Base-by-base conservation (phyloP, 2,113 vertebrate species). In the Entelurus aequoreus region DNA sequence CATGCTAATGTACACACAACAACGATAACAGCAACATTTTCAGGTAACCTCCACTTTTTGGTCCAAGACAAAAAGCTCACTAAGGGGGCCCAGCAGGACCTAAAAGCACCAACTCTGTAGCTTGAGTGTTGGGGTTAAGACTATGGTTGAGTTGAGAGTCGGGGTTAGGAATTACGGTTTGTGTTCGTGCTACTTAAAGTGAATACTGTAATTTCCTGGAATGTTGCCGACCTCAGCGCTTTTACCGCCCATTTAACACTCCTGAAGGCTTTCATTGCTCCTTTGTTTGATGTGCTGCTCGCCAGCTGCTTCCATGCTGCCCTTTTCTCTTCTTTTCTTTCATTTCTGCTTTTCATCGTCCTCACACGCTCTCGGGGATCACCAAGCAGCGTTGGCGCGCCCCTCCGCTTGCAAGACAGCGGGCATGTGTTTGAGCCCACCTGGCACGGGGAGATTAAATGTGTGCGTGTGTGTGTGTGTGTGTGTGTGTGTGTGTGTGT, bases 351-450 rank as follows among this genome's bases (percentile, higher is more conserved):
- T 51, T 60, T 63, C 54, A 61, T 64, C 66, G 54, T 44, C 28
- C 70, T 62, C 67, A 48, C 16, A 71, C 47, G 69, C 62, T 64
- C 72, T 68, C 74, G 28, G 59, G 75, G 73, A 62, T 64, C 72
- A 69, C 74, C 36, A 54, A 73, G 73, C 78, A 51, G 69, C 42
- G 68, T 65, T 87, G 85, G 80, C 85, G 66, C 70, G 14, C 76
- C 78, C 67, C 28, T 0, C 72, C 75, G 76, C 79, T 79, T 76
- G 68, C 67, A 66, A 85, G 84, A 84, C 85, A 85, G 85, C 84
- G 72, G 76, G 81, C 88, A 85, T 88, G 87, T 87, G 82, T 83
- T 80, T 36, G 72, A 64, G 74, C 82, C 81, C 87, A 87, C 87
- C 87, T 87, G 87, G 81, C 83, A 76, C 15, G 15, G 63, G 62